Conservation (phyloP, 2,113 vertebrate genomes). For the Macaca nemestrina region DNA sequence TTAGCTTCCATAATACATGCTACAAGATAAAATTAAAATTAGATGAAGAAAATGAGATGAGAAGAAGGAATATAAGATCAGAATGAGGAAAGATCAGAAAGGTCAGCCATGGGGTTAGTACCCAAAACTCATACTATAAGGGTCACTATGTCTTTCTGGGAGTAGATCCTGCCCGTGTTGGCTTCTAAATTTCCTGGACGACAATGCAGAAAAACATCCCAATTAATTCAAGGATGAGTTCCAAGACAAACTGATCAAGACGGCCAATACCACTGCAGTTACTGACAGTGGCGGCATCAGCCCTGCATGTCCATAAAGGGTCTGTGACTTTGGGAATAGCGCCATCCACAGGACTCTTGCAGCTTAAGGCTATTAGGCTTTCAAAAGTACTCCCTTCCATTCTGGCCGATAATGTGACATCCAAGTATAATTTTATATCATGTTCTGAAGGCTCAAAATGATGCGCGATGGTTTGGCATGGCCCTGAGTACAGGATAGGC, state of each 20-base stretch:
- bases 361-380: neutral
- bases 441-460: neutral
- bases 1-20: rapidly evolving
- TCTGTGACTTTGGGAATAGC: neutral
- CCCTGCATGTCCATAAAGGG: rapidly evolving
- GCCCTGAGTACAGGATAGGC: neutral
- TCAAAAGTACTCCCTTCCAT: neutral
- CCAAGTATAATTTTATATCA: neutral
- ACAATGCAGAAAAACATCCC: neutral
- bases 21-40: too few species aligned
- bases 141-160: neutral
- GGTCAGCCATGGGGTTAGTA: neutral
- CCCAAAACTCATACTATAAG: neutral
- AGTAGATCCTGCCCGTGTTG: neutral
- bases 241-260: neutral
- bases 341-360: too few species aligned
- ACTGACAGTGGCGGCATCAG: neutral
- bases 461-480: neutral
- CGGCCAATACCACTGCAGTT: neutral
- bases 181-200: neutral
- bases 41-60: neutral
- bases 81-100: neutral
- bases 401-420: neutral
- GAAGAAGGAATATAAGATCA: too few species aligned
- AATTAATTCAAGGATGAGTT: neutral